Evolutionary conservation across 2,113 vertebrate species (phyloP), one percentile per base, ranked within the genome.

Genomic region (Platanista minor): DNA sequence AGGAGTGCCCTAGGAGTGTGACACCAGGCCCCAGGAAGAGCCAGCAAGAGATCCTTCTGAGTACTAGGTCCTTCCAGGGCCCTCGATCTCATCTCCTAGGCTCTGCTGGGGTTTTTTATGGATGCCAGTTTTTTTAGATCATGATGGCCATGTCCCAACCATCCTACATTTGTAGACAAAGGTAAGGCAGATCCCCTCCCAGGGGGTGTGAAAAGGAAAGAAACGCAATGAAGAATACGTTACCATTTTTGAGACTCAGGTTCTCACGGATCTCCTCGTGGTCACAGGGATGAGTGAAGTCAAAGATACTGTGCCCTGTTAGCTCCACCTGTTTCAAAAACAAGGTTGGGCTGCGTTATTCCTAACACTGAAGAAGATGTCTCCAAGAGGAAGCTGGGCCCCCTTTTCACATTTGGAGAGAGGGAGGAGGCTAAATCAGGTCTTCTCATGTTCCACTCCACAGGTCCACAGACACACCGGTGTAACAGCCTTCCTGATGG

Each of bases 261-360:
- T 99, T 99, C 96, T 99, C 99, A 97, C 98, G 98, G 94, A 99
- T 99, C 98, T 99, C 99, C 96, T 99, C 99, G 0, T 99, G 99
- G 98, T 99, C 99, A 97, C 99, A 99, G 39, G 99, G 99, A 75
- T 99, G 99, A 95, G 99, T 99, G 87, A 99, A 99, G 97, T 99
- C 99, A 97, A 99, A 99, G 98, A 99, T 99, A 89, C 99, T 99
- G 98, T 99, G 99, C 97, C 99, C 99, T 97, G 99, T 99, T 96
- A 99, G 98, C 95, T 99, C 99, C 92, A 99, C 99, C 99, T 99
- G 98, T 93, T 95, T 83, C 82, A 94, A 67, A 98, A 94, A 18
- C 95, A 97, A 87, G 94, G 66, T 39, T 29, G 39, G 54, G 81
- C 5, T 62, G 62, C 2, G 33, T 93, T 52, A 93, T 31, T 88